phyloP scores from a whole-genome alignment of 2,888 invertebrate genomes.

The Phyllotreta striolata region DNA sequence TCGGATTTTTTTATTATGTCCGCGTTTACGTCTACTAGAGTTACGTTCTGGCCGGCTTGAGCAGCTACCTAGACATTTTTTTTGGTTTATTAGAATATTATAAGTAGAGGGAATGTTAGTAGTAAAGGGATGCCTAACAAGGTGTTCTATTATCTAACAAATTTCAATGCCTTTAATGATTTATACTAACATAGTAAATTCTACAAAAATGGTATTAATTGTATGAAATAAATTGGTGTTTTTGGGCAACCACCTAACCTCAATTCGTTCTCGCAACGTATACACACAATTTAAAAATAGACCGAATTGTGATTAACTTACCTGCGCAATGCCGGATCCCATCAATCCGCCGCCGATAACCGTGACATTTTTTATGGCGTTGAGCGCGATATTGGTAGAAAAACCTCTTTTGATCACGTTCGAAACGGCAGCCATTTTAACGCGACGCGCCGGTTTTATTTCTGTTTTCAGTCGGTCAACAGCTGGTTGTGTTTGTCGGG shows the following conservation, averaged over 20 bases:
- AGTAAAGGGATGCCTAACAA: background rate
- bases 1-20: slow-evolving; percentile 77
- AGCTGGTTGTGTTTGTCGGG: background rate
- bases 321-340: slow-evolving; percentile 93
- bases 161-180: background rate
- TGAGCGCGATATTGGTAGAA: slow-evolving; percentile 53
- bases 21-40: slow-evolving; percentile 78
- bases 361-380: slow-evolving; percentile 77
- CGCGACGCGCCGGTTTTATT: background rate
- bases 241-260: too few species aligned
- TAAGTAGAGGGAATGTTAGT: too few species aligned
- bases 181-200: too few species aligned
- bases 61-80: slow-evolving; percentile 93
- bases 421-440: slow-evolving; percentile 29
- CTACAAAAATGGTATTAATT: too few species aligned
- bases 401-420: slow-evolving; percentile 53
- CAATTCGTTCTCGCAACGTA: too few species aligned
- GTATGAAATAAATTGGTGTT: too few species aligned
- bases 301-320: slow-evolving; percentile 59
- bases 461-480: slow-evolving; percentile 37
- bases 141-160: background rate
- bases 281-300: background rate
- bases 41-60: slow-evolving; percentile 84
- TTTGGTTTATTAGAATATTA: too few species aligned
- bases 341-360: slow-evolving; percentile 87